Conservation (phyloP, 1,140 invertebrate species). For the Onthophagus taurus region DNA sequence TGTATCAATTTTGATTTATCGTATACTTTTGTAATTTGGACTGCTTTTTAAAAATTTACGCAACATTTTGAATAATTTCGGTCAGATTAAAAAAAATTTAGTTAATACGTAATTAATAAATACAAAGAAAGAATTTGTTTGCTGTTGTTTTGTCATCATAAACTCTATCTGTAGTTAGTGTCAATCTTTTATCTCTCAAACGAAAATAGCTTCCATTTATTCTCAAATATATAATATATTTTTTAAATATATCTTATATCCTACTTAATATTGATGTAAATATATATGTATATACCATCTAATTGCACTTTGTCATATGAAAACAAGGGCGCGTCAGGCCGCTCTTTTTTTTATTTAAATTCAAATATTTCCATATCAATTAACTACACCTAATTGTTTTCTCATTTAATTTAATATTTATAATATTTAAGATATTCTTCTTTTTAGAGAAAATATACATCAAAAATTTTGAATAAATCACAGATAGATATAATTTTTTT, state of each 20-base stretch:
- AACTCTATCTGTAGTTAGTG: constrained; percentile 42
- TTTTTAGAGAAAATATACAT: constrained; percentile 46
- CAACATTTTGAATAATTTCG: too few relatives aligned
- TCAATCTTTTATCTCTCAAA: constrained; percentile 53
- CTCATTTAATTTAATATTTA: constrained; percentile 38
- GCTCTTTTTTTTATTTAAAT: constrained; percentile 15
- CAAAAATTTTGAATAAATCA: constrained; percentile 46
- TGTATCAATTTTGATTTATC: too few relatives aligned
- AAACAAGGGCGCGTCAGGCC: constrained; percentile 23
- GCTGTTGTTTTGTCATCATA: constrained; percentile 18
- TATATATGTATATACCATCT: constrained; percentile 44
- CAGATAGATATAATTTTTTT: constrained; percentile 43
- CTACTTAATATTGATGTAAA: constrained; percentile 45
- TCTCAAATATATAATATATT: constrained; percentile 40
- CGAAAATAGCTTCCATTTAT: constrained; percentile 38
- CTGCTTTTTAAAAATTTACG: too few relatives aligned
- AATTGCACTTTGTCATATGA: constrained; percentile 44
- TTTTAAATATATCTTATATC: constrained; percentile 40
- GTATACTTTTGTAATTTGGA: too few relatives aligned
- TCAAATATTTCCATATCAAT: constrained; percentile 31
- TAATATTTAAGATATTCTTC: constrained; percentile 42
- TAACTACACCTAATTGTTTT: constrained; percentile 37
- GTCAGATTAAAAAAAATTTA: too few relatives aligned
- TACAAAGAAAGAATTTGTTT: too few relatives aligned
- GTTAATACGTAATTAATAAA: too few relatives aligned